These are phyloP conservation scores for Eriocheir sinensis DNA, from an alignment of 1,140 invertebrate genomes.

Conservation along the genomic window DNA sequence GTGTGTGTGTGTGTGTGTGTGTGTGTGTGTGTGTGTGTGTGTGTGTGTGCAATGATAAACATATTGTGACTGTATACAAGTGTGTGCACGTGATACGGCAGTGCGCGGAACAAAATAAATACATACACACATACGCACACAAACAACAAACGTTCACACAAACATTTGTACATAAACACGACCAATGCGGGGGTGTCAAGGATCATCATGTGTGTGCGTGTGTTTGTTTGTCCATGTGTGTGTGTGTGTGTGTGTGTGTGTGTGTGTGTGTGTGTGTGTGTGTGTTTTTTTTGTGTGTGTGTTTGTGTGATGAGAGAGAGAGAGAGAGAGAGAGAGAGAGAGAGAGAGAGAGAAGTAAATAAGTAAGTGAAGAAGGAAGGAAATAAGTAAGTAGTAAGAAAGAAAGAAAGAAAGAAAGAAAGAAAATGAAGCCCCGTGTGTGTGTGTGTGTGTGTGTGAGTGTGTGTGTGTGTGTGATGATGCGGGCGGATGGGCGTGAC, in stretches of 20 bases:
- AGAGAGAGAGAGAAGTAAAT: too few species aligned
- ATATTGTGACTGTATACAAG: background rate
- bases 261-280: background rate
- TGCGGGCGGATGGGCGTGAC: background rate
- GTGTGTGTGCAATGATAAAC: constrained; percentile 7
- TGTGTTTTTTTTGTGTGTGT: too few species aligned
- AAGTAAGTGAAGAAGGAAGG: too few species aligned
- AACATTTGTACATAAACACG: too few species aligned
- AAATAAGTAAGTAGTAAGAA: too few species aligned
- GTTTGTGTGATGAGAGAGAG: background rate
- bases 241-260: background rate
- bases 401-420: too few species aligned
- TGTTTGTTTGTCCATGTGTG: background rate
- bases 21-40: constrained; percentile 22
- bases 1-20: background rate
- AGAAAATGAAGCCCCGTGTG: too few species aligned
- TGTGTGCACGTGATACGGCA: background rate
- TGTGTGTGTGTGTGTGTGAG: too few species aligned
- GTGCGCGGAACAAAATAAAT: too few species aligned
- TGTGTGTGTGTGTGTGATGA: background rate
- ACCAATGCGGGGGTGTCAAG: background rate
- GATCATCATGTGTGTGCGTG: background rate
- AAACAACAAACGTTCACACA: background rate
- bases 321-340: too few species aligned
- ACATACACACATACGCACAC: too few species aligned